Conservation (phyloP, 2,888 invertebrate genomes). For the Rhagonycha lutea region DNA sequence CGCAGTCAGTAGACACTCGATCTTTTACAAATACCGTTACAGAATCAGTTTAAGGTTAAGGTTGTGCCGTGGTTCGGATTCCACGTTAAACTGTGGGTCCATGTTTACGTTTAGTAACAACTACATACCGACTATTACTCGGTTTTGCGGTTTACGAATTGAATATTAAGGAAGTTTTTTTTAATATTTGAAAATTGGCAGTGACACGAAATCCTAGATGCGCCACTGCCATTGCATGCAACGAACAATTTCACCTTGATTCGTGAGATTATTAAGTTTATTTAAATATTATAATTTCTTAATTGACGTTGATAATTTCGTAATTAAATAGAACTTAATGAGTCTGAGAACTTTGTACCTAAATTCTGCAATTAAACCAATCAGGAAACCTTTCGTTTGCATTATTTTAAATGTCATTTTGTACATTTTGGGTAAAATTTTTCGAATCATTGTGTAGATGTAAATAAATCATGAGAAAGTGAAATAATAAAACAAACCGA, state of each 20-base stretch:
- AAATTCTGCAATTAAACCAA: not conserved
- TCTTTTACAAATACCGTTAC: too few species aligned
- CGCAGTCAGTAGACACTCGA: too few species aligned
- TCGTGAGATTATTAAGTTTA: not conserved
- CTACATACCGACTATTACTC: too few species aligned
- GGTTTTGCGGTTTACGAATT: too few species aligned
- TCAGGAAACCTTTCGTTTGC: not conserved
- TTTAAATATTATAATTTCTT: not conserved
- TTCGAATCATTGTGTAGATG: not conserved
- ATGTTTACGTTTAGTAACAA: too few species aligned
- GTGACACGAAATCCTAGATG: too few species aligned
- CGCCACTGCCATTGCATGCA: not conserved
- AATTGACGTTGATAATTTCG: not conserved
- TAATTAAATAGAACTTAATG: not conserved
- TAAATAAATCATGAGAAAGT: not conserved
- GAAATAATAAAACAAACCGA: not conserved
- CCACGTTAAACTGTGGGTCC: too few species aligned
- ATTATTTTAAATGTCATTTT: not conserved
- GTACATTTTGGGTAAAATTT: not conserved
- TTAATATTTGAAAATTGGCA: too few species aligned
- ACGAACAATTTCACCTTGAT: not conserved
- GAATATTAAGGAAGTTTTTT: too few species aligned
- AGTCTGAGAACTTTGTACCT: not conserved
- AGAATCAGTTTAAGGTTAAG: too few species aligned
- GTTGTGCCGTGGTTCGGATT: too few species aligned